Conservation (phyloP, 1,140 invertebrate genomes). For the Epicauta chinensis region DNA sequence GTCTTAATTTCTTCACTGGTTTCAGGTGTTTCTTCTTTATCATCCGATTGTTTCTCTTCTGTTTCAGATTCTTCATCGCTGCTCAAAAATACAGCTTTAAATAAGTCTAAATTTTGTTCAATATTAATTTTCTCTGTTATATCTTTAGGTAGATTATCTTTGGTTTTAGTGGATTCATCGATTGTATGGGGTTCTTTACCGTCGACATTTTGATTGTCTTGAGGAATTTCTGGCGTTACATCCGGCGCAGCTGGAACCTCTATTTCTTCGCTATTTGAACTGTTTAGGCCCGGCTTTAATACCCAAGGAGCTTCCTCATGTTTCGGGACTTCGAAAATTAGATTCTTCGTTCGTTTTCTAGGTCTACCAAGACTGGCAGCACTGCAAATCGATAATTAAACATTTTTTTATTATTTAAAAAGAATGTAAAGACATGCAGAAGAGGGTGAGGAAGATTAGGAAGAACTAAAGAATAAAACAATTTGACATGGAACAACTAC, state of each 20-base stretch:
- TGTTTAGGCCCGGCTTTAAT: slow-evolving; percentile 29
- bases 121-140: slow-evolving; percentile 37
- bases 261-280: background rate
- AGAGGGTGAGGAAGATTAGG: too few relatives aligned
- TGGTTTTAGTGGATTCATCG: slow-evolving; percentile 5
- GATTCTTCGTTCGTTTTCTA: slow-evolving; percentile 33
- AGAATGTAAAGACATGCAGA: too few relatives aligned
- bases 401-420: too few relatives aligned
- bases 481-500: background rate
- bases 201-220: background rate
- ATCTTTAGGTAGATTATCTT: slow-evolving; percentile 23
- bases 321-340: slow-evolving; percentile 40
- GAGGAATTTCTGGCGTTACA: background rate
- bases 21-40: slow-evolving; percentile 17
- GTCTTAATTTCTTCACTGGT: slow-evolving; percentile 26
- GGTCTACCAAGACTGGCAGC: slow-evolving; percentile 22
- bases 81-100: slow-evolving; percentile 39
- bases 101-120: slow-evolving; percentile 37
- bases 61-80: slow-evolving; percentile 37
- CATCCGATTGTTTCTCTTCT: slow-evolving; percentile 26
- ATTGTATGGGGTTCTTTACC: slow-evolving; percentile 2
- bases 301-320: slow-evolving; percentile 23
- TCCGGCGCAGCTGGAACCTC: slow-evolving; percentile 4
- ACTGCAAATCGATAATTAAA: slow-evolving; percentile 25
- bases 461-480: background rate